Base-by-base conservation (phyloP, 2,113 vertebrate genomes). In the Toxotes chatareus region DNA sequence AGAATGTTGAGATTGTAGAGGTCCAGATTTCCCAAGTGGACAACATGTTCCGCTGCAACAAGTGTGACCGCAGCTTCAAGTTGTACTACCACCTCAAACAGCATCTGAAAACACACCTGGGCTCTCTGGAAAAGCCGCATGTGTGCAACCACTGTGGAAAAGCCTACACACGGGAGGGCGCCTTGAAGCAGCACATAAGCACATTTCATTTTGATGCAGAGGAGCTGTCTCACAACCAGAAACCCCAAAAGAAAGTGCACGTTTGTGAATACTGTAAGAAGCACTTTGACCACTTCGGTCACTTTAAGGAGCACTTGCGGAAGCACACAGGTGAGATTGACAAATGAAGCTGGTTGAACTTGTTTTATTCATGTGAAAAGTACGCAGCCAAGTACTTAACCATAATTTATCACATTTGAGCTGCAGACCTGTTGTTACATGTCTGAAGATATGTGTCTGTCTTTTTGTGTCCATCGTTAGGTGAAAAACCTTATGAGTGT, bases 41-140 rank as follows among this genome's bases (percentile, higher is more conserved):
- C 81, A 97, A 97, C 93, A 92, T 98, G 89, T 99, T 98, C 94
- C 97, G 97, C 92, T 99, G 98, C 94, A 96, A 95, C 88, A 98
- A 97, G 91, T 99, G 98, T 79, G 97, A 97, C 64, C 97, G 97
- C 88, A 97, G 96, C 31, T 99, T 99, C 95, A 98, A 98, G 94
- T 94, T 99, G 89, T 99, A 97, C 95, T 98, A 99, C 93, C 98
- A 99, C 95, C 98, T 99, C 87, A 99, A 99, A 94, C 98, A 99
- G 94, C 98, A 99, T 94, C 93, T 99, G 96, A 98, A 97, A 96
- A 96, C 96, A 61, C 98, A 99, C 93, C 51, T 83, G 14, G 84
- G 88, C 32, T 70, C 76, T 0, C 56, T 96, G 67, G 94, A 97
- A 73, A 98, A 97, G 89, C 97, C 91, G 80, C 96, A 96, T 84